Evolutionary conservation across 2,797 vertebrate species (phyloP).

Genomic region (Odontamblyopus lacepedii): DNA sequence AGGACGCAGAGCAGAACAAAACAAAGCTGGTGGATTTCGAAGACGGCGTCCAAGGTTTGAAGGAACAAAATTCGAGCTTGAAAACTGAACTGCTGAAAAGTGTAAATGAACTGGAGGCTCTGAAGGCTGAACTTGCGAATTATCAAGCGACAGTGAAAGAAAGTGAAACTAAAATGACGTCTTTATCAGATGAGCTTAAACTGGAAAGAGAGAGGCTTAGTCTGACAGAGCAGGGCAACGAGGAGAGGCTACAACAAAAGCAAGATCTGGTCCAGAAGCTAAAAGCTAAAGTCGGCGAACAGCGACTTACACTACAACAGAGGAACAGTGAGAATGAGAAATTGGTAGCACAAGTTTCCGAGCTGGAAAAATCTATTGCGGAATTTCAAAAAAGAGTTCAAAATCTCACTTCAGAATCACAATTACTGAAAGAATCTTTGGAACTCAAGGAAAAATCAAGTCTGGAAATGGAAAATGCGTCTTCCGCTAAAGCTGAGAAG

Average conservation of each 20-base stretch:
- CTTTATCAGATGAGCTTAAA: constrained; percentile 71
- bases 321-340: constrained; percentile 61
- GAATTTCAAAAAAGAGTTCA: constrained; percentile 68
- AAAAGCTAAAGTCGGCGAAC: constrained; percentile 61
- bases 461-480: constrained; percentile 54
- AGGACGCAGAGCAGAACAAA: constrained; percentile 49
- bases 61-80: constrained; percentile 72
- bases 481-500: constrained; percentile 53
- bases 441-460: constrained; percentile 73
- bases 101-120: constrained; percentile 45
- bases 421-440: constrained; percentile 64
- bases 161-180: constrained; percentile 59
- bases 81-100: constrained; percentile 75
- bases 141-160: constrained; percentile 66
- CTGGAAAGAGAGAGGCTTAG: constrained; percentile 71
- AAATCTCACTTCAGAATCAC: constrained; percentile 67
- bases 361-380: constrained; percentile 63
- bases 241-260: constrained; percentile 68
- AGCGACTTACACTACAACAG: constrained; percentile 72
- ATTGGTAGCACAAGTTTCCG: constrained; percentile 67
- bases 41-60: constrained; percentile 58
- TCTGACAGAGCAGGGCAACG: constrained; percentile 65
- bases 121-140: constrained; percentile 63
- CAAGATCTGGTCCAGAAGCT: constrained; percentile 75
- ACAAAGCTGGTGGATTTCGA: constrained; percentile 47